Evolutionary conservation across 2,113 vertebrate species (phyloP).

Genomic region (Lipophrys pholis): DNA sequence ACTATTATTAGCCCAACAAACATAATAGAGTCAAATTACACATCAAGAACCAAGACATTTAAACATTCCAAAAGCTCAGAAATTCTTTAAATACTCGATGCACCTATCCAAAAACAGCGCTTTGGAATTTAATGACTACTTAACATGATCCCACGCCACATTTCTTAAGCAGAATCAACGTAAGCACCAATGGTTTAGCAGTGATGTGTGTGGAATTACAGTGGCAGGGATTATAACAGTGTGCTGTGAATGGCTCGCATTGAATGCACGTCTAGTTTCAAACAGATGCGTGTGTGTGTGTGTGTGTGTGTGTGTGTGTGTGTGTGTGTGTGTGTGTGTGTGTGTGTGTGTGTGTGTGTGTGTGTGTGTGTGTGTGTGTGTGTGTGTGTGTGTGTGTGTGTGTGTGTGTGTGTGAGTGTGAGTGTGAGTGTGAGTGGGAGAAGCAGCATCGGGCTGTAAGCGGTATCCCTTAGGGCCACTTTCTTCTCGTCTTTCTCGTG

Average conservation of each 20-base stretch:
- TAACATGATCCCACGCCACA: not conserved
- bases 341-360: too few relatives aligned
- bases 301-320: too few relatives aligned
- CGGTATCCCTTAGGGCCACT: conserved; percentile 11
- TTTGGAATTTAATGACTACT: conserved; percentile 12
- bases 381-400: not conserved
- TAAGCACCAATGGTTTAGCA: not conserved
- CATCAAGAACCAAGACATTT: too few relatives aligned
- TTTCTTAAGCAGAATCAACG: not conserved
- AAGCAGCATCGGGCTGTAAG: conserved; percentile 21
- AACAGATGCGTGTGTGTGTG: conserved; percentile 18
- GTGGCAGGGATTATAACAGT: conserved; percentile 20
- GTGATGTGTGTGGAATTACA: conserved; percentile 6
- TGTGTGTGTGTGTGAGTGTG: conserved; percentile 2
- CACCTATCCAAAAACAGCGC: too few relatives aligned
- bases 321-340: too few relatives aligned
- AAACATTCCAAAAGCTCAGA: too few relatives aligned
- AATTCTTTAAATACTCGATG: too few relatives aligned
- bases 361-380: conserved; percentile 5
- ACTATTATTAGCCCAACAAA: too few relatives aligned
- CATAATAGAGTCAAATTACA: too few relatives aligned
- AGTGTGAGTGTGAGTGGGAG: too few relatives aligned
- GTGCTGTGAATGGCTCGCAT: conserved; percentile 18
- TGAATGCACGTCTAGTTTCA: conserved; percentile 1
- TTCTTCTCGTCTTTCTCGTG: conserved; percentile 44